Evolutionary conservation across 1,140 invertebrate genomes (phyloP).

Genomic region (Cylas formicarius): DNA sequence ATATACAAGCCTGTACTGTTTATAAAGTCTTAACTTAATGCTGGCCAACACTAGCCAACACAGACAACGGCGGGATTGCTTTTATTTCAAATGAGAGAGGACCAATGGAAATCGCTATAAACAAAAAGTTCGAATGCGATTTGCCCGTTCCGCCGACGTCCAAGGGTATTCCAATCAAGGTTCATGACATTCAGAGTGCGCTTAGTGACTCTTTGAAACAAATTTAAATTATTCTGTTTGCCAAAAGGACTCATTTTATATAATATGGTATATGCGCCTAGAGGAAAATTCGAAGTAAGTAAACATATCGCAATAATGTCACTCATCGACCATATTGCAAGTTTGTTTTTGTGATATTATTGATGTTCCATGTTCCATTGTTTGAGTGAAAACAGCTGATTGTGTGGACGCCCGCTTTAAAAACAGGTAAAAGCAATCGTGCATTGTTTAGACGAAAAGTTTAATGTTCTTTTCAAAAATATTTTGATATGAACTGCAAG

Average conservation of each 20-base stretch:
- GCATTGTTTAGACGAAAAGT: slow-evolving; percentile 1
- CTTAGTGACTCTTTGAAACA: slow-evolving; percentile 6
- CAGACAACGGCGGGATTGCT: slow-evolving; percentile 19
- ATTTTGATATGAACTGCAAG: slow-evolving; percentile 6
- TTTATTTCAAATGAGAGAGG: slow-evolving; percentile 26
- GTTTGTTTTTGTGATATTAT: slow-evolving; percentile 6
- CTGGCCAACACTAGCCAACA: too few relatives aligned
- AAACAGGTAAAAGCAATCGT: background rate
- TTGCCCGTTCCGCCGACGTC: slow-evolving; percentile 18
- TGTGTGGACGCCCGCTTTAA: slow-evolving; percentile 23
- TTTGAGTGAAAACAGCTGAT: slow-evolving; percentile 38
- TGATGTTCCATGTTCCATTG: slow-evolving; percentile 17
- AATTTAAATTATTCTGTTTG: slow-evolving; percentile 7
- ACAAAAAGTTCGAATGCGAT: slow-evolving; percentile 25
- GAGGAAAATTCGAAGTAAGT: slow-evolving; percentile 53
- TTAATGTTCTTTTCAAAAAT: slow-evolving; percentile 8
- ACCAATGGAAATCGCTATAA: slow-evolving; percentile 25
- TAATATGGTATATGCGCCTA: slow-evolving; percentile 48
- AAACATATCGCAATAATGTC: background rate
- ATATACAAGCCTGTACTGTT: too few relatives aligned
- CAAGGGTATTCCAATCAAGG: slow-evolving; percentile 20
- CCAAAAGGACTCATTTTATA: slow-evolving; percentile 10
- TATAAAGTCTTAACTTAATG: too few relatives aligned
- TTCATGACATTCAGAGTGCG: slow-evolving; percentile 12
- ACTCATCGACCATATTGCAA: background rate